Evolutionary conservation across 2,888 invertebrate species (phyloP).

Genomic region (Abscondita cerata): DNA sequence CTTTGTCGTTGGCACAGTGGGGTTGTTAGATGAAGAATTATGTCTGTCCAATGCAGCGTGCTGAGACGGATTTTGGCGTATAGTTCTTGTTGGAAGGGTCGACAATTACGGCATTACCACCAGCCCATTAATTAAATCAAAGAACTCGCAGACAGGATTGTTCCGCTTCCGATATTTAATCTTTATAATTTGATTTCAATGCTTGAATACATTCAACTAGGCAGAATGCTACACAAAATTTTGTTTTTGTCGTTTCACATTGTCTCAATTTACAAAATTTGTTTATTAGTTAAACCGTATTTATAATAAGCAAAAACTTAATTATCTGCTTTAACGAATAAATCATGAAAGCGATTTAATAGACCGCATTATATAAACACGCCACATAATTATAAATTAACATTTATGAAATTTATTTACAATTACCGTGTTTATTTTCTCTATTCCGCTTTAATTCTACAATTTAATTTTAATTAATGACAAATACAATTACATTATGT

Average conservation of each 20-base stretch:
- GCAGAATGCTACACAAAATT: background rate
- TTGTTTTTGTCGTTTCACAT: background rate
- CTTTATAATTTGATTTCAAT: slow-evolving; percentile 41
- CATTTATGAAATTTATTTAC: no score
- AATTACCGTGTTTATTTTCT: no score
- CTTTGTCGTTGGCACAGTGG: slow-evolving; percentile 29
- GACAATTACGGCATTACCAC: slow-evolving; percentile 42
- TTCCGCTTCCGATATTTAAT: slow-evolving; percentile 34
- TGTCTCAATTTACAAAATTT: background rate
- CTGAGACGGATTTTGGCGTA: slow-evolving; percentile 23
- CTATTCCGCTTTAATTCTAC: no score
- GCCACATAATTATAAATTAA: no score
- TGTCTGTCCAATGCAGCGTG: slow-evolving; percentile 31
- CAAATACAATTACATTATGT: no score
- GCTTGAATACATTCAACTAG: slow-evolving; percentile 11
- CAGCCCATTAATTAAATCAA: slow-evolving; percentile 51
- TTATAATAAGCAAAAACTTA: no score
- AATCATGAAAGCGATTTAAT: no score
- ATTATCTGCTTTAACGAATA: no score
- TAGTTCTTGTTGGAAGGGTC: slow-evolving; percentile 37
- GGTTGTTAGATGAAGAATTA: slow-evolving; percentile 39
- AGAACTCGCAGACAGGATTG: slow-evolving; percentile 43
- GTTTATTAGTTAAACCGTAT: no score
- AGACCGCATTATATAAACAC: no score
- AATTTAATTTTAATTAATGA: no score